These are phyloP conservation scores for Thera obeliscata DNA, from an alignment of 2,888 invertebrate species.

Conservation along the genomic window DNA sequence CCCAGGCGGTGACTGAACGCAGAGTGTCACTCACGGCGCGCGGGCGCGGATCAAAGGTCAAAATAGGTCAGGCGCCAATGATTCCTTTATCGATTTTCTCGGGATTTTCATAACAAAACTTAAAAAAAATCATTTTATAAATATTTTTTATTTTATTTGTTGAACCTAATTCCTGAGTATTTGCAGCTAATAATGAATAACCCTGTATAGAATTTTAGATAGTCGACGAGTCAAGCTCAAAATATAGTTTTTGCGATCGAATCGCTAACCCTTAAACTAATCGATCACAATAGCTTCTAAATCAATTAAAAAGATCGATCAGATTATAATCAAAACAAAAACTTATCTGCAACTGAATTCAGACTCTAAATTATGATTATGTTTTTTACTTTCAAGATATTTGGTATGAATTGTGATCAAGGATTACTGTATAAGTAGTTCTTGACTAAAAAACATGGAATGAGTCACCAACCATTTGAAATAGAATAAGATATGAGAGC, in stretches of 20 bases:
- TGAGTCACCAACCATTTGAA: slow-evolving; percentile 76
- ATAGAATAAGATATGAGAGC: slow-evolving; percentile 62
- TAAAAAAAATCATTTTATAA: too few species aligned
- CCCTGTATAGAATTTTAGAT: background rate
- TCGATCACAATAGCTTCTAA: background rate
- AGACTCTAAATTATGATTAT: background rate
- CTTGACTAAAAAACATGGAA: slow-evolving; percentile 65
- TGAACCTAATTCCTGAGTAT: too few species aligned
- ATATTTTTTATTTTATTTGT: too few species aligned
- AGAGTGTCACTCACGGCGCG: too few species aligned
- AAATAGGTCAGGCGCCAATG: too few species aligned
- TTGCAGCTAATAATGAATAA: too few species aligned
- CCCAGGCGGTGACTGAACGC: too few species aligned
- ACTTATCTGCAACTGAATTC: slow-evolving; percentile 1
- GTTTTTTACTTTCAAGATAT: slow-evolving; percentile 7
- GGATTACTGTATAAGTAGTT: slow-evolving; percentile 30
- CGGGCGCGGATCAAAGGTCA: too few species aligned
- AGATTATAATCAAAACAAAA: slow-evolving; percentile 6
- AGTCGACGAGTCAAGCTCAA: background rate
- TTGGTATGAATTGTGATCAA: slow-evolving; percentile 48
- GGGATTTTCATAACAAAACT: too few species aligned
- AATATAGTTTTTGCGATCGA: background rate
- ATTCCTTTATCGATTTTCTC: too few species aligned
- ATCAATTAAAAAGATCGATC: background rate
- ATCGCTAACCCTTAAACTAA: background rate